Evolutionary conservation across 2,888 invertebrate genomes (phyloP), one percentile per base, ranked within the genome.

Genomic region (Myopa tessellatipennis): DNA sequence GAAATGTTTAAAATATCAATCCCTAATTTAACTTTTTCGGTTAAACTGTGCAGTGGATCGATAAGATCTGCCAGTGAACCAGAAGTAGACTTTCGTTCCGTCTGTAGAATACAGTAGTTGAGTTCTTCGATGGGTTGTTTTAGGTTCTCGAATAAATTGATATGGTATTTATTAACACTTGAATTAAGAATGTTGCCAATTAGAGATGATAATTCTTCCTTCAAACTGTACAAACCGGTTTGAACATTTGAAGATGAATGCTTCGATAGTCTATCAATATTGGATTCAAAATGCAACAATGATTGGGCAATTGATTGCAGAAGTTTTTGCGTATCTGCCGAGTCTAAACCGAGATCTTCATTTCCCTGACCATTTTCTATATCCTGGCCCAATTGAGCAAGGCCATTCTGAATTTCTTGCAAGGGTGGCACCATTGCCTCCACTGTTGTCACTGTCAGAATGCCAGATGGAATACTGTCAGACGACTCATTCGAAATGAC

Each of bases 101-200:
- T 89, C 81, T 90, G 88, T 3, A 89, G 84, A 40, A 90, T 85
- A 73, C 89, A 90, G 77, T 90, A 89, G 80, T 90, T 90, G 0
- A 90, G 82, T 80, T 90, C 90, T 82, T 91, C 91, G 10, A 92
- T 85, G 0, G 92, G 91, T 63, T 90, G 90, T 52, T 90, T 89
- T 1, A 92, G 83, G 81, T 89, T 90, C 79, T 91, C 91, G 16
- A 91, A 83, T 8, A 91, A 87, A 7, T 88, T 88, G 6, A 91
- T 83, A 67, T 88, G 88, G 76, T 88, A 87, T 40, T 87, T 87
- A 38, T 86, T 85, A 3, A 89, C 84, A 10, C 87, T 85, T 34
- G 83, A 85, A 81, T 92, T 91, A 76, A 92, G 89, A 5, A 92
- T 91, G 79, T 91, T 91, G 85, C 92, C 91, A 76, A 92, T 88